These are phyloP conservation scores for Heliconius congener DNA, from an alignment of 1,140 invertebrate genomes.

Conservation along the genomic window DNA sequence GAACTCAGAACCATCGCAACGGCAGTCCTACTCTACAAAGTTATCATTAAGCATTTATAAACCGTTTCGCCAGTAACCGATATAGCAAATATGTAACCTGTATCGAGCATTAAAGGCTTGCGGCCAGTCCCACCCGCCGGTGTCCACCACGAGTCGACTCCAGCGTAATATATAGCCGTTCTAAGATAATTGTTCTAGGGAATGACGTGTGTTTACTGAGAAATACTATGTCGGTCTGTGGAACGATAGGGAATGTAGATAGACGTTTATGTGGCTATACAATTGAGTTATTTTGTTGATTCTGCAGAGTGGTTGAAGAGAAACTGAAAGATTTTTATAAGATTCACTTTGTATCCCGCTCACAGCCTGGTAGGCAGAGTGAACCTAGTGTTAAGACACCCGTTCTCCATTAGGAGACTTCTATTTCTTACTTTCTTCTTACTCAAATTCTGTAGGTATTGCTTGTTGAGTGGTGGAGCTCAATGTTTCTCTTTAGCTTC, in stretches of 20 bases:
- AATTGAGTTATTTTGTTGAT: background rate
- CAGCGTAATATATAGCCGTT: background rate
- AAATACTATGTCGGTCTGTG: background rate
- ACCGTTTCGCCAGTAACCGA: constrained; percentile 19
- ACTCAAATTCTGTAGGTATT: too few species aligned
- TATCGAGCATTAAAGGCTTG: background rate
- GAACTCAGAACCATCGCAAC: background rate
- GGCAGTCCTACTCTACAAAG: background rate
- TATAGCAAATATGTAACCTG: constrained; percentile 23
- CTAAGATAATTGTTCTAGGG: background rate
- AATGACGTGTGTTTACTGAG: constrained; percentile 2
- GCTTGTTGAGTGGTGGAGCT: too few species aligned
- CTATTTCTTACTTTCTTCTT: too few species aligned
- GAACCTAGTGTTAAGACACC: too few species aligned
- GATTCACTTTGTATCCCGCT: too few species aligned
- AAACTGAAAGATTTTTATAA: too few species aligned
- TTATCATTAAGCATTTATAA: constrained; percentile 20
- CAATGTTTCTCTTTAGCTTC: too few species aligned
- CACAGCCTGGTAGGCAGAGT: too few species aligned
- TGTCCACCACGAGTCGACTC: background rate
- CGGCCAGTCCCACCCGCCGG: background rate
- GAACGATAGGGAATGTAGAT: background rate
- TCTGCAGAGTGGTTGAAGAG: too few species aligned
- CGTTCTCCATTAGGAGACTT: too few species aligned
- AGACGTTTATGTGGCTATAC: background rate